phyloP scores from a whole-genome alignment of 2,888 invertebrate species.

The Masnerella sp. region DNA sequence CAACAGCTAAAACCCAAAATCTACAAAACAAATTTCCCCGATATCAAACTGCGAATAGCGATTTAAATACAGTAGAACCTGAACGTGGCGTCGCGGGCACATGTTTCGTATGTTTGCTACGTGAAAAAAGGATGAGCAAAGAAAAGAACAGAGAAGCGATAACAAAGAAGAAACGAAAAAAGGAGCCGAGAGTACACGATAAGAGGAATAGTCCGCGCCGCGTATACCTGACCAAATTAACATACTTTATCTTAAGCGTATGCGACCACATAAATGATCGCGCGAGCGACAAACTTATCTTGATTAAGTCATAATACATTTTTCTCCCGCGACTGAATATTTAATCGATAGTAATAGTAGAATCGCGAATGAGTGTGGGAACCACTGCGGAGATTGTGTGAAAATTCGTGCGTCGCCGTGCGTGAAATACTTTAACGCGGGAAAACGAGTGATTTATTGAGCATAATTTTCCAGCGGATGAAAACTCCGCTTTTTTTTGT shows the following conservation, averaged over 20 bases:
- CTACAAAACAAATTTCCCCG: too few relatives aligned
- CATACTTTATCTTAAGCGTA: conserved; percentile 38
- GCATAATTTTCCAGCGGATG: too few relatives aligned
- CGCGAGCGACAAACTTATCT: conserved; percentile 28
- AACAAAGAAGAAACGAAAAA: too few relatives aligned
- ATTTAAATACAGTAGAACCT: too few relatives aligned
- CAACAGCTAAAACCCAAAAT: too few relatives aligned
- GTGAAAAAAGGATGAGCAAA: not conserved
- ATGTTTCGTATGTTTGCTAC: conserved; percentile 3
- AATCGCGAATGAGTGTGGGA: conserved; percentile 8
- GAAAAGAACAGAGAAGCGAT: not conserved
- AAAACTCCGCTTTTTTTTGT: too few relatives aligned
- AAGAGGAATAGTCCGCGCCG: conserved; percentile 14
- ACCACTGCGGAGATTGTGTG: too few relatives aligned
- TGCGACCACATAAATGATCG: conserved; percentile 32
- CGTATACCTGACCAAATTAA: conserved; percentile 17
- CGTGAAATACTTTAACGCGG: too few relatives aligned
- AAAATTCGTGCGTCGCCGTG: too few relatives aligned
- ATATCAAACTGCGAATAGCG: too few relatives aligned
- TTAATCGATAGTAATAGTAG: conserved; percentile 15
- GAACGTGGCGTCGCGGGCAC: too few relatives aligned
- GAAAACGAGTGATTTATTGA: too few relatives aligned
- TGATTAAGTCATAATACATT: conserved; percentile 40
- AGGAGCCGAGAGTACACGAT: not conserved
- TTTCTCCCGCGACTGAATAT: conserved; percentile 24